Conservation (phyloP, 2,888 invertebrate genomes). For the Adelognathus sp. region DNA sequence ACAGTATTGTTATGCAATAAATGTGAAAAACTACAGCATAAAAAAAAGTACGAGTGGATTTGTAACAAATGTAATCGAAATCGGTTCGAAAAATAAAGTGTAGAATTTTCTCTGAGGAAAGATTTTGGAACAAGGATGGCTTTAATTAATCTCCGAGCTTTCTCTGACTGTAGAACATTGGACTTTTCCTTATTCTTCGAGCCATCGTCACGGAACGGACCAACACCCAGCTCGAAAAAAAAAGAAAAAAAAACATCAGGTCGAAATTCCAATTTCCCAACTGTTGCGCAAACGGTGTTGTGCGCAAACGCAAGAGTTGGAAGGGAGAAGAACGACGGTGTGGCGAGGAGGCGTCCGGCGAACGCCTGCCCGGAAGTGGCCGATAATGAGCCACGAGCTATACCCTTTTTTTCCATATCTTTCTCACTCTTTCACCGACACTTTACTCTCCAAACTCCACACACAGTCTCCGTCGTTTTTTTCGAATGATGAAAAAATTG, state of each 20-base stretch:
- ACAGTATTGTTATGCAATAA: no score
- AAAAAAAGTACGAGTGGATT: no score
- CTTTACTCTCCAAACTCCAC: background rate
- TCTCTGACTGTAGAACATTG: no score
- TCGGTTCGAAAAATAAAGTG: no score
- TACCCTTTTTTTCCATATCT: slow-evolving; percentile 32
- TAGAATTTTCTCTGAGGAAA: no score
- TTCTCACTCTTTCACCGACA: background rate
- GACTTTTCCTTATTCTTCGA: no score
- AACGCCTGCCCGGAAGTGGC: slow-evolving; percentile 65
- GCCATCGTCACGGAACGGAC: background rate
- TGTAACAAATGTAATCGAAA: no score
- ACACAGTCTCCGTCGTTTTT: background rate
- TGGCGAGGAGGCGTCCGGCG: slow-evolving; percentile 56
- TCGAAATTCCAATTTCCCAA: slow-evolving; percentile 66
- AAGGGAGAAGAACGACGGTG: slow-evolving; percentile 64
- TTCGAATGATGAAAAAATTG: background rate
- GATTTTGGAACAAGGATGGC: no score
- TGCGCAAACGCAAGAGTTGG: slow-evolving; percentile 68
- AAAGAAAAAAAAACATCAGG: slow-evolving; percentile 25
- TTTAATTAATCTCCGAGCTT: no score
- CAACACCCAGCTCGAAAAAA: slow-evolving; percentile 18
- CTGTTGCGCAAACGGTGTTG: slow-evolving; percentile 73
- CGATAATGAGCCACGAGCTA: slow-evolving; percentile 66
- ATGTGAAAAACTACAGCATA: no score